Conservation (phyloP, 2,888 invertebrate genomes). For the Neria commutata region DNA sequence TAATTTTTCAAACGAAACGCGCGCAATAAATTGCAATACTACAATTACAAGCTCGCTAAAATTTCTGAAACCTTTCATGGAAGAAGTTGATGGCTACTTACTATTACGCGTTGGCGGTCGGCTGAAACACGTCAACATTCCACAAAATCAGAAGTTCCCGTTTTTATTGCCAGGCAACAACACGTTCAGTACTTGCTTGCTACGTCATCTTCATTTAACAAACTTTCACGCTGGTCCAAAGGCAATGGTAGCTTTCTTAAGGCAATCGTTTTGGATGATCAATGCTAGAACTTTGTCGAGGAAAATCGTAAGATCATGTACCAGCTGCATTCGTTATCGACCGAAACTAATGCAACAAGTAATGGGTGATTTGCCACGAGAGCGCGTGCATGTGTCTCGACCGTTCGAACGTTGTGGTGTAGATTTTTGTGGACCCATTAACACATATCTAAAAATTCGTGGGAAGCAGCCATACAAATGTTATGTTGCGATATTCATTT, state of each 20-base stretch:
- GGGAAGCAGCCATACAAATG: slow-evolving; percentile 13
- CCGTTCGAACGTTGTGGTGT: slow-evolving; percentile 23
- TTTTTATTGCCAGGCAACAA: slow-evolving; percentile 10
- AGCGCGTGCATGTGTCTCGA: slow-evolving; percentile 6
- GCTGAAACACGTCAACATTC: slow-evolving; percentile 2
- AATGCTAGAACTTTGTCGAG: not conserved
- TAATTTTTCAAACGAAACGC: too few species aligned
- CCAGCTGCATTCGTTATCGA: not conserved
- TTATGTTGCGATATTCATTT: not conserved
- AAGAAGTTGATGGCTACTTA: not conserved
- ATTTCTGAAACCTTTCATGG: slow-evolving; percentile 12
- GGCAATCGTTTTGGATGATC: not conserved
- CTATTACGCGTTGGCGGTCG: slow-evolving; percentile 4
- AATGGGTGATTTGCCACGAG: not conserved
- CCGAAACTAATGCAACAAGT: not conserved
- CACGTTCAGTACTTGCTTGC: not conserved
- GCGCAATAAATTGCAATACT: too few species aligned
- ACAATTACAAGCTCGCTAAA: slow-evolving; percentile 25
- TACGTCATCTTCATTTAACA: not conserved
- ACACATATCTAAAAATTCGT: slow-evolving; percentile 11
- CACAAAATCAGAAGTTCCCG: slow-evolving; percentile 6
- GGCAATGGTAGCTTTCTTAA: not conserved
- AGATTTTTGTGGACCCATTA: slow-evolving; percentile 20
- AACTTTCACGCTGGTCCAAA: not conserved
- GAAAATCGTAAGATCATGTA: not conserved